phyloP scores from a whole-genome alignment of 2,888 invertebrate genomes.

The Aphrophora alni region DNA sequence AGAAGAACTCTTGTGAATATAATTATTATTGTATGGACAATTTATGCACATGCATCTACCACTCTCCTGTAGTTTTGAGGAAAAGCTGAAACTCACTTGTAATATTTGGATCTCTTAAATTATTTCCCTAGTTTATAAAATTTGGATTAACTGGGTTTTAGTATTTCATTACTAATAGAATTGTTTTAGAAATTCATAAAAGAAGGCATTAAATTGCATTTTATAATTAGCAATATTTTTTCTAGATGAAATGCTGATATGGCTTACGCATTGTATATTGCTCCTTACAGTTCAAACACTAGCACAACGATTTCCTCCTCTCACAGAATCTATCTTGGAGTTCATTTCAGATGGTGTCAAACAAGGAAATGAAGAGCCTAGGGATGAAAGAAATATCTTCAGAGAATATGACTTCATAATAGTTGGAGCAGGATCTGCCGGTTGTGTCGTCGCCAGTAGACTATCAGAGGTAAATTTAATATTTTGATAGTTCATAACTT shows the following conservation, averaged over 20 bases:
- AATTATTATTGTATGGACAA: too few relatives aligned
- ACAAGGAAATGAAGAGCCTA: constrained; percentile 63
- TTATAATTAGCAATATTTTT: not conserved
- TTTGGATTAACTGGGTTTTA: too few relatives aligned
- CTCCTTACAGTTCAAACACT: not conserved
- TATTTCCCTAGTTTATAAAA: too few relatives aligned
- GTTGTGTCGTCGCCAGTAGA: constrained; percentile 62
- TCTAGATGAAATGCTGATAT: not conserved
- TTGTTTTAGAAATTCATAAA: too few relatives aligned
- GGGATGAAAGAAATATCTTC: constrained; percentile 66
- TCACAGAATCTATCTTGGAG: constrained; percentile 41
- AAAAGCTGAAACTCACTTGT: too few relatives aligned
- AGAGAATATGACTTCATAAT: constrained; percentile 82
- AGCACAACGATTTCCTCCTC: not conserved
- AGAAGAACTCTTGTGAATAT: too few relatives aligned
- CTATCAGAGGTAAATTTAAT: constrained; percentile 59
- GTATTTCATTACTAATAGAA: too few relatives aligned
- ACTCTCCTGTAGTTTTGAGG: too few relatives aligned
- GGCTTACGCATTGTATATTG: not conserved
- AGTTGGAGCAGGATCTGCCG: constrained; percentile 85
- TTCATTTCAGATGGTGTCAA: constrained; percentile 63
- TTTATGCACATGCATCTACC: too few relatives aligned
- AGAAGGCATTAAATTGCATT: too few relatives aligned
- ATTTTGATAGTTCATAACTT: constrained; percentile 3
- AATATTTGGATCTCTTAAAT: too few relatives aligned